phyloP scores from a whole-genome alignment of 2,113 vertebrate species.

The Aegotheles bennettii region DNA sequence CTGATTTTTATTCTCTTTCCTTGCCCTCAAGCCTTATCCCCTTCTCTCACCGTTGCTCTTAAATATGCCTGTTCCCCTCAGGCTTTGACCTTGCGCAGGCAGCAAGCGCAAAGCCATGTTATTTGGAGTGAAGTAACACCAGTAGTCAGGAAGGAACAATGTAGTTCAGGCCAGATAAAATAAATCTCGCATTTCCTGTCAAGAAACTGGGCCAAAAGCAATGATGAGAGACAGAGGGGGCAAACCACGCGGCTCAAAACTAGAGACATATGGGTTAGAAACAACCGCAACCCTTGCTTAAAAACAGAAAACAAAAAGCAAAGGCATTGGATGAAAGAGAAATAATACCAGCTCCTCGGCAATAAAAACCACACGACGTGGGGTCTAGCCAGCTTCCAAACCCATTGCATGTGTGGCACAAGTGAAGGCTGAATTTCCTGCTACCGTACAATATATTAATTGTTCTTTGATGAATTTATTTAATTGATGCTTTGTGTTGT shows the following conservation, averaged over 20 bases:
- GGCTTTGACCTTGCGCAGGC: constrained; percentile 66
- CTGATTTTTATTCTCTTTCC: background rate
- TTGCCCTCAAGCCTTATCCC: background rate
- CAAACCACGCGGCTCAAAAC: constrained; percentile 55
- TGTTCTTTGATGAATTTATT: background rate
- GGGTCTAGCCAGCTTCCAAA: constrained; percentile 14
- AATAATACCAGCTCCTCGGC: background rate
- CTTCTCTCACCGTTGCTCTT: background rate
- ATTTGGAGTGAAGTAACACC: constrained; percentile 76
- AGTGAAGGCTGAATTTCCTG: background rate
- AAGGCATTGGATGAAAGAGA: constrained; percentile 44
- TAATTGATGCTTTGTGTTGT: background rate
- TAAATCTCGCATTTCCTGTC: constrained; percentile 83
- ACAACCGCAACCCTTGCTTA: constrained; percentile 43
- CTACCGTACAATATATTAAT: background rate
- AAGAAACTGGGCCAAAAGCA: constrained; percentile 74
- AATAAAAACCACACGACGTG: background rate
- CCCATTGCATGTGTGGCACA: background rate
- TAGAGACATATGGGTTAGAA: constrained; percentile 56
- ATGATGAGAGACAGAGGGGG: constrained; percentile 76
- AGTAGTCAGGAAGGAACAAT: constrained; percentile 81
- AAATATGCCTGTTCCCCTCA: constrained; percentile 54
- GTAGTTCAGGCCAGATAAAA: constrained; percentile 80
- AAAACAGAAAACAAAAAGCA: constrained; percentile 67
- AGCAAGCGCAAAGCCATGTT: constrained; percentile 66